These are phyloP conservation scores for Pelecanus crispus DNA, from an alignment of 2,113 vertebrate genomes.

Conservation along the genomic window DNA sequence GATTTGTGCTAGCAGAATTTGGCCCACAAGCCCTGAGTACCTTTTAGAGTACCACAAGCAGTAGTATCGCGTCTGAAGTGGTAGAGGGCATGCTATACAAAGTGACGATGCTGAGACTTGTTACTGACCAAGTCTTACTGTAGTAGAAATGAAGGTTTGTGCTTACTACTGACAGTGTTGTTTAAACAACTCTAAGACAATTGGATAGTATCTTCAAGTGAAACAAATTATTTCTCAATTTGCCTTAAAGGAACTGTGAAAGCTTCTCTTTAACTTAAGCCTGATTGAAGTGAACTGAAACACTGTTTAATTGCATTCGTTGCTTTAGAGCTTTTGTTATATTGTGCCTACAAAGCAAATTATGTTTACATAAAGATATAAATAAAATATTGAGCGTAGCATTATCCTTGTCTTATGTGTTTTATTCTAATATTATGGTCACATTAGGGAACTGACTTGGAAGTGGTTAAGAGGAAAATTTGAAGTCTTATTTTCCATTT, in stretches of 20 bases:
- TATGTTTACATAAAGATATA: slow-evolving; percentile 88
- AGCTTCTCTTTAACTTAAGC: slow-evolving; percentile 71
- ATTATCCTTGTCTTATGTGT: slow-evolving; percentile 20
- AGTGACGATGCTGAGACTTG: background rate
- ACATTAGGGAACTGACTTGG: background rate
- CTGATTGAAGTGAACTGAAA: slow-evolving; percentile 71
- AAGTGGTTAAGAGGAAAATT: background rate
- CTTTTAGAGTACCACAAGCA: background rate
- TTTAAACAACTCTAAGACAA: slow-evolving; percentile 23
- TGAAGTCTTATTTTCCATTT: background rate
- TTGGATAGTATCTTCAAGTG: slow-evolving; percentile 48
- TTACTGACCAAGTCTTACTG: background rate
- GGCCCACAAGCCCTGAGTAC: slow-evolving; percentile 11
- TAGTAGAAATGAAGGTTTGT: slow-evolving; percentile 9
- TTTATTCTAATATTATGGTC: background rate
- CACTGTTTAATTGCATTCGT: slow-evolving; percentile 81
- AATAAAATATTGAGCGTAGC: slow-evolving; percentile 91
- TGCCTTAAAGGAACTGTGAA: slow-evolving; percentile 78
- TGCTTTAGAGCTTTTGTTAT: slow-evolving; percentile 87
- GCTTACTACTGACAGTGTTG: slow-evolving; percentile 15
- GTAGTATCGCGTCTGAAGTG: background rate
- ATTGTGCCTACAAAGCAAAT: slow-evolving; percentile 84
- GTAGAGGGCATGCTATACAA: background rate
- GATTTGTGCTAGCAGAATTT: slow-evolving; percentile 22
- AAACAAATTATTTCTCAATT: slow-evolving; percentile 68